Evolutionary conservation across 2,113 vertebrate species (phyloP).

Genomic region (Seriola dumerili): DNA sequence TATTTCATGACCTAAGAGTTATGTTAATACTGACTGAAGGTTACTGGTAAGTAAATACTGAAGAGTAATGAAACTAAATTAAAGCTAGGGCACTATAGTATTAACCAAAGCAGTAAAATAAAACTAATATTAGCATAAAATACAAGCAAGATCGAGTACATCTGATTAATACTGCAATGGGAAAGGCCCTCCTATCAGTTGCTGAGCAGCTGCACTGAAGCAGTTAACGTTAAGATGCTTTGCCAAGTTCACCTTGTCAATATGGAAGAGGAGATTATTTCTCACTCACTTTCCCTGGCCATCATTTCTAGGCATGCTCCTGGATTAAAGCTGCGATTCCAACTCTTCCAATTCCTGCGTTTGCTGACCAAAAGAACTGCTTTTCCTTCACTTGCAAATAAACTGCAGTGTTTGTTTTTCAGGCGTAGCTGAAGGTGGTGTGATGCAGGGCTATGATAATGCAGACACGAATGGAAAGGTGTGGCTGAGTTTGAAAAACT

Average conservation of each 20-base stretch:
- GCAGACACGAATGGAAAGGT: constrained; percentile 7
- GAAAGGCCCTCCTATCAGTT: background rate
- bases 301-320: background rate
- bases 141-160: too few species aligned
- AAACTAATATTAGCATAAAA: background rate
- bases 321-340: constrained; percentile 7
- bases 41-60: background rate
- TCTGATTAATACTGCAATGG: background rate
- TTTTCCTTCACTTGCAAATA: background rate
- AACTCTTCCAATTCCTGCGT: background rate
- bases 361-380: constrained; percentile 14
- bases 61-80: background rate
- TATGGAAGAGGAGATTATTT: constrained; percentile 14
- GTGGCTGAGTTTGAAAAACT: background rate
- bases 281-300: background rate
- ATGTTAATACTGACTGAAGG: constrained; percentile 1
- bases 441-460: background rate
- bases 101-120: background rate
- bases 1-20: background rate
- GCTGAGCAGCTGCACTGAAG: background rate
- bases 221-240: background rate
- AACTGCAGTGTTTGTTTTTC: constrained; percentile 20
- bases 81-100: background rate
- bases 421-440: background rate
- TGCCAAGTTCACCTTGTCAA: constrained; percentile 18